Evolutionary conservation across 2,113 vertebrate species (phyloP), one percentile per base, ranked within the genome.

Genomic region (Sardina pilchardus): DNA sequence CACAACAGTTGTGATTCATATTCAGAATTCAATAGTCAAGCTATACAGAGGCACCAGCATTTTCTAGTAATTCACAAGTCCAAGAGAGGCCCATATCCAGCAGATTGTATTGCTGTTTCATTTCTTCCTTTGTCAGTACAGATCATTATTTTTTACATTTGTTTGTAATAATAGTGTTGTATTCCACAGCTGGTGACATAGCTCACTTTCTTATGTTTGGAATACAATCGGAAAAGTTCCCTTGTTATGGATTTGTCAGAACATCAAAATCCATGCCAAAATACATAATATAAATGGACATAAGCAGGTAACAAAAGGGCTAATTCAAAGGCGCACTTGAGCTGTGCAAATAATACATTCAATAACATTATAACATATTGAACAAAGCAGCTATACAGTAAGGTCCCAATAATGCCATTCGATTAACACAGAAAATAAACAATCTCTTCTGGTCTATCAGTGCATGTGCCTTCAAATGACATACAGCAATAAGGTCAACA

Each of bases 181-280:
- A 16, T 30, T 36, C 63, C 26, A 30, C 30, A 78, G 71, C 71
- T 78, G 71, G 34, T 78, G 71, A 39, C 71, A 78, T 78, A 36
- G 12, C 71, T 36, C 16, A 36, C 3, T 63, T 63, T 63, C 24
- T n/a, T 34, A 36, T 36, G 14, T 71, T 34, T 71, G 71, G 71
- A 78, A 36, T 78, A 78, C 71, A 78, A 14, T 14, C 3, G 71
- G 14, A 78, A 36, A 36, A 36, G 14, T 36, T 30, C 14, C 12
- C 71, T 36, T 26, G n/a, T 30, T 78, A 34, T 39, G 71, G 30
- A 36, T 36, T 17, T 17, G 34, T 78, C 12, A 78, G 12, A 78
- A 78, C 71, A 78, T 78, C 14, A 36, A 36, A 34, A 78, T 78
- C 30, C 71, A 78, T 78, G 71, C 71, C 71, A 78, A 78, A 78